These are phyloP conservation scores for Globodera ellingtonae DNA, from an alignment of 1,140 invertebrate genomes.

Conservation along the genomic window DNA sequence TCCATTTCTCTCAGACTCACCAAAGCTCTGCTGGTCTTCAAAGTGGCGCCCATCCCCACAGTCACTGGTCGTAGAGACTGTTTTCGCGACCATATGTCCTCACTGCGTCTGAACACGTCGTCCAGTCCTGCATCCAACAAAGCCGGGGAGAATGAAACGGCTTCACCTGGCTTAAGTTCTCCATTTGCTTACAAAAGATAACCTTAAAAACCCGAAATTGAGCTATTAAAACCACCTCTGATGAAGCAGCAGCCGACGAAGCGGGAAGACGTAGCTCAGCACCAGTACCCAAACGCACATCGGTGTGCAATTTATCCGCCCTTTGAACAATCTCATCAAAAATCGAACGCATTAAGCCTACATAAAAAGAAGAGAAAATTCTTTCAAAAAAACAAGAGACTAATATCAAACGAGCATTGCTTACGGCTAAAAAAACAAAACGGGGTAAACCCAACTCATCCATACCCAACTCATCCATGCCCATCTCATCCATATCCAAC, in stretches of 20 bases:
- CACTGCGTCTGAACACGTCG: conserved; percentile 46
- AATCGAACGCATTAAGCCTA: not conserved
- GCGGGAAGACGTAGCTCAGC: conserved; percentile 11
- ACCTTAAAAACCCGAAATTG: not conserved
- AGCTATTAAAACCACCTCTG: conserved; percentile 11
- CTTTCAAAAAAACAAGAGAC: too few relatives aligned
- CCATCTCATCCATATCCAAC: too few relatives aligned
- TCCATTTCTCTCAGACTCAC: not conserved
- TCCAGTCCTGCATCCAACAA: conserved; percentile 31
- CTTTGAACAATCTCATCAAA: conserved; percentile 43
- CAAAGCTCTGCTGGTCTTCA: conserved; percentile 27
- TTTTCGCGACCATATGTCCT: conserved; percentile 54
- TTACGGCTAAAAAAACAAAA: too few relatives aligned
- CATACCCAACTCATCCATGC: too few relatives aligned
- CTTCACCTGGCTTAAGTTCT: not conserved
- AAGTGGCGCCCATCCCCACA: conserved; percentile 20
- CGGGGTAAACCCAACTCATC: too few relatives aligned
- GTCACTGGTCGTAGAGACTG: conserved; percentile 32
- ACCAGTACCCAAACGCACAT: conserved; percentile 27
- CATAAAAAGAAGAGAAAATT: too few relatives aligned
- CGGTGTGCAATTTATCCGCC: conserved; percentile 33
- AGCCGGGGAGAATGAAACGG: conserved; percentile 8
- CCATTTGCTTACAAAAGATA: not conserved
- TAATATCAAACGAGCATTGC: too few relatives aligned
- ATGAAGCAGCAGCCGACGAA: not conserved